Percentiles rank a stretch among this genome's conserved stretches.
These are phyloP conservation scores for Rhamnusium bicolor DNA, from an alignment of 2,888 invertebrate species.

Conservation along the genomic window DNA sequence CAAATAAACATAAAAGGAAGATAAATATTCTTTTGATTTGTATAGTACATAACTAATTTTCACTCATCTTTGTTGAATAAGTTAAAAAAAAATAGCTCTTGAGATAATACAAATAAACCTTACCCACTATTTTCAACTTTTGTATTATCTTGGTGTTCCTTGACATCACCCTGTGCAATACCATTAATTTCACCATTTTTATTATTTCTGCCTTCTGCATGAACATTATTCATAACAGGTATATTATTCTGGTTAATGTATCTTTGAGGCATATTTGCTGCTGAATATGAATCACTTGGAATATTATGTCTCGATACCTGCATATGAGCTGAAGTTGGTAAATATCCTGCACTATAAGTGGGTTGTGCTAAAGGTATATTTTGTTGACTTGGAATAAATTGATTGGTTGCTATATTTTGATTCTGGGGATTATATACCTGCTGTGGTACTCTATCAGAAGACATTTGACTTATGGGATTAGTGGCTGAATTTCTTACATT, in stretches of 20 bases:
- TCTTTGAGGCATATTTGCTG: constrained; percentile 1
- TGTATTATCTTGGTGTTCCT: constrained; percentile 2
- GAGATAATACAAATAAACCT: not conserved
- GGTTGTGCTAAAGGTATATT: not conserved
- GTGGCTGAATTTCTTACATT: not conserved
- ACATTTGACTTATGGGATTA: not conserved
- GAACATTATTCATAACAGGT: not conserved
- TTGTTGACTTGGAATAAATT: not conserved
- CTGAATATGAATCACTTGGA: not conserved
- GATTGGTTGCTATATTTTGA: not conserved
- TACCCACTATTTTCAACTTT: not conserved
- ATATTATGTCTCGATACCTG: constrained; percentile 10
- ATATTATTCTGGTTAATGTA: not conserved
- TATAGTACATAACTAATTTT: no score
- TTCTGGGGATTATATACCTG: not conserved
- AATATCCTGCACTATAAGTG: not conserved
- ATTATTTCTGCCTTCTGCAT: not conserved
- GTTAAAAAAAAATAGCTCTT: no score
- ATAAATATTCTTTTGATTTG: no score
- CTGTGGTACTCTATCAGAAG: not conserved
- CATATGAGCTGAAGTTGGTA: not conserved
- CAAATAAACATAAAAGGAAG: no score
- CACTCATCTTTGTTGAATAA: no score
- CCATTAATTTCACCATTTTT: not conserved
- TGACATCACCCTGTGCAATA: not conserved